phyloP scores from a whole-genome alignment of 2,888 invertebrate genomes.

The Andrena haemorrhoa region DNA sequence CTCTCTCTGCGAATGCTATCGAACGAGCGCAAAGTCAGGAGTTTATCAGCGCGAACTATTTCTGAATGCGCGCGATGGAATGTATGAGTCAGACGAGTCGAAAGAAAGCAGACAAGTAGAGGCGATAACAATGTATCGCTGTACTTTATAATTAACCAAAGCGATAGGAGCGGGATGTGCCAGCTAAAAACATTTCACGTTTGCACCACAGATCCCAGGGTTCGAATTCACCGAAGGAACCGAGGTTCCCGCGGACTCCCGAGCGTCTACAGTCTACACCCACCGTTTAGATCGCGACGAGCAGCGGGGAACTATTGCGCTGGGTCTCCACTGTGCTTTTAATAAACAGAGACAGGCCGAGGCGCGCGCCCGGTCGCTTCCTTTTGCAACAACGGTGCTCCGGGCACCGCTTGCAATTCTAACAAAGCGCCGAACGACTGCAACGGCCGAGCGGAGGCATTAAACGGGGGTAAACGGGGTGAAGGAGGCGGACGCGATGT shows the following conservation, averaged over 20 bases:
- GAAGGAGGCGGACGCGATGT: conserved; percentile 4
- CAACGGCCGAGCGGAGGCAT: background rate
- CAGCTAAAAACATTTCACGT: background rate
- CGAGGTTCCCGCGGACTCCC: too few species aligned
- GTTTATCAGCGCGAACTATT: conserved; percentile 17
- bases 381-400: too few species aligned
- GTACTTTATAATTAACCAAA: background rate
- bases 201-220: background rate
- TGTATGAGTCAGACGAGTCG: background rate
- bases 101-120: background rate
- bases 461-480: conserved; percentile 11
- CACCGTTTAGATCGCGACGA: too few species aligned
- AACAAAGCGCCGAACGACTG: too few species aligned
- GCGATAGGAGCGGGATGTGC: background rate
- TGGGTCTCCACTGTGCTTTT: too few species aligned
- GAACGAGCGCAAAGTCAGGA: background rate
- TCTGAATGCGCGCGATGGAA: background rate
- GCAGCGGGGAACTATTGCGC: too few species aligned
- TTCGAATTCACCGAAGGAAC: too few species aligned
- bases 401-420: too few species aligned
- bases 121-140: background rate
- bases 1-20: background rate
- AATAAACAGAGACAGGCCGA: too few species aligned
- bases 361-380: too few species aligned
- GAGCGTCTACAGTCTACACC: too few species aligned